Conservation (phyloP, 2,113 vertebrate species). For the Albula glossodonta region DNA sequence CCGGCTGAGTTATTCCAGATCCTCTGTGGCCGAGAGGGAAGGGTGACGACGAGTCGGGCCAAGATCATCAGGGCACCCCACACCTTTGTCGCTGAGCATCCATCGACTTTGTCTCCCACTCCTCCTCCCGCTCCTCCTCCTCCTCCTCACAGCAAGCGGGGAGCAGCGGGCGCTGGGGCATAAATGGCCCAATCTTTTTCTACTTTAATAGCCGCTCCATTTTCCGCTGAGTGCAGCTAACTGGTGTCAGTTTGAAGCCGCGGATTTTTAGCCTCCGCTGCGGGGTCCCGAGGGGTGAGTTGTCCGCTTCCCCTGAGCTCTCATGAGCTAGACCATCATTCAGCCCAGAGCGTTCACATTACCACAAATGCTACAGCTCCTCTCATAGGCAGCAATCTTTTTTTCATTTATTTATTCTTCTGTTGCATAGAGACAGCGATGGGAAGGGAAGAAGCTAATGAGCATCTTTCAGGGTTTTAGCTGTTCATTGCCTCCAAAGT, state of each 20-base stretch:
- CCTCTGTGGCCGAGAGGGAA: constrained; percentile 17
- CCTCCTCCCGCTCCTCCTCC: neutral
- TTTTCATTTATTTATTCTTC: constrained; percentile 5
- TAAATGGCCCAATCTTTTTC: constrained; percentile 6
- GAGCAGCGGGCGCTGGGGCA: constrained; percentile 6
- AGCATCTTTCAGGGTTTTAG: constrained; percentile 23
- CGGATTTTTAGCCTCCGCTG: constrained; percentile 23
- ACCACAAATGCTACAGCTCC: constrained; percentile 14
- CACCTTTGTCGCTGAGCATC: neutral
- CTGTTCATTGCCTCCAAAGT: neutral
- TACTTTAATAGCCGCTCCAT: constrained; percentile 25
- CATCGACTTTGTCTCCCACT: neutral
- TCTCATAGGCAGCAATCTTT: neutral
- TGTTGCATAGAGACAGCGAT: constrained; percentile 30
- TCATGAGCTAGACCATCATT: constrained; percentile 34
- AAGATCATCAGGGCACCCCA: neutral
- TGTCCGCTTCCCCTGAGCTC: constrained; percentile 27
- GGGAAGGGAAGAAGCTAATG: constrained; percentile 30
- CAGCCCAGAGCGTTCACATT: constrained; percentile 26
- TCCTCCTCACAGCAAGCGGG: neutral
- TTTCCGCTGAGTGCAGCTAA: constrained; percentile 44
- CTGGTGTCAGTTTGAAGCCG: constrained; percentile 36
- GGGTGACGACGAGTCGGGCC: neutral
- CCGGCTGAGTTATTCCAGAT: constrained; percentile 25
- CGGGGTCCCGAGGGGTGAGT: constrained; percentile 27